A percentile compares a stretch with the other conserved stretches of the same genome.
Evolutionary conservation across 2,888 invertebrate genomes (phyloP).

Genomic region (Xestia rhomboidea): DNA sequence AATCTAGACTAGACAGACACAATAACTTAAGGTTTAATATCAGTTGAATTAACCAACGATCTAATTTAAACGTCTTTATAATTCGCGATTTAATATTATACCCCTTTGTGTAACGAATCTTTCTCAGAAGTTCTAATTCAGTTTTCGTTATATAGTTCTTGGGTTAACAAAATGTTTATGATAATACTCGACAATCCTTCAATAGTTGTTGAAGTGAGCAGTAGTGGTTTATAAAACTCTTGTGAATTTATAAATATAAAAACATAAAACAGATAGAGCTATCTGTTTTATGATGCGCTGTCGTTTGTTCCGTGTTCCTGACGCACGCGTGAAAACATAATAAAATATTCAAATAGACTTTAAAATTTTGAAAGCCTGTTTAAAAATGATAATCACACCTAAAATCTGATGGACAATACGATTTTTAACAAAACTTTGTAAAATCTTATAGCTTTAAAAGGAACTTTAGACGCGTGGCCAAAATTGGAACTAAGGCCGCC

Average conservation of each 20-base stretch:
- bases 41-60: not conserved
- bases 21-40: conserved; percentile 9
- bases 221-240: conserved; percentile 17
- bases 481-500: not conserved
- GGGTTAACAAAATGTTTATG: not conserved
- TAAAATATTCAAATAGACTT: conserved; percentile 17
- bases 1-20: not conserved
- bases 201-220: conserved; percentile 24
- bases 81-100: conserved; percentile 2
- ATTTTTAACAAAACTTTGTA: not conserved
- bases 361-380: conserved; percentile 33
- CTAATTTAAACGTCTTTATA: not conserved
- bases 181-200: not conserved
- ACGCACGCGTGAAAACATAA: conserved; percentile 24
- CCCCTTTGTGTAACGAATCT: not conserved
- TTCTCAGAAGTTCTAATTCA: not conserved
- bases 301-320: conserved; percentile 29
- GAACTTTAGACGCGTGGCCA: not conserved
- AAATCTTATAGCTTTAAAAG: not conserved
- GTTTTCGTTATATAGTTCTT: not conserved
- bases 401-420: not conserved
- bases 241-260: conserved; percentile 36
- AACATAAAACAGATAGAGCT: too few species aligned
- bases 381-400: not conserved
- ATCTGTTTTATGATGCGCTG: conserved; percentile 33